phyloP scores from a whole-genome alignment of 2,797 vertebrate genomes.

The Aplochiton taeniatus region DNA sequence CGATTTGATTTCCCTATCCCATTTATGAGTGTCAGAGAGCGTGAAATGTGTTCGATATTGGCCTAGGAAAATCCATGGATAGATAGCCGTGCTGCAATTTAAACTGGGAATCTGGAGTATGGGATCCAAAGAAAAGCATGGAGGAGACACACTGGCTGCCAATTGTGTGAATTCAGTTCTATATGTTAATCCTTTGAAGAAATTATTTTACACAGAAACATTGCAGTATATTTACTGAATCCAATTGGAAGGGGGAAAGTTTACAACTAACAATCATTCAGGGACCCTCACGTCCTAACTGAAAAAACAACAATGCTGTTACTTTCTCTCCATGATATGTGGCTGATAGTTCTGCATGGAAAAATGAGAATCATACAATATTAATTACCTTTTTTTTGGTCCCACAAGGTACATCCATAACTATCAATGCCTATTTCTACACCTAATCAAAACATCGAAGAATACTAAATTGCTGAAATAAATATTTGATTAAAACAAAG shows the following conservation, averaged over 20 bases:
- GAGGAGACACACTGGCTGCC: neutral
- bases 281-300: neutral
- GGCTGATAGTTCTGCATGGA: neutral
- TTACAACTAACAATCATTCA: too few species aligned
- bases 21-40: constrained; percentile 5
- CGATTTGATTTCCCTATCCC: neutral
- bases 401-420: too few species aligned
- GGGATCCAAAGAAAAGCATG: neutral
- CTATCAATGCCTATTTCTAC: too few species aligned
- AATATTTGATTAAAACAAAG: too few species aligned
- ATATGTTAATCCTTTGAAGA: too few species aligned
- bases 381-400: too few species aligned
- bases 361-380: too few species aligned
- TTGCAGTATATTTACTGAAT: too few species aligned
- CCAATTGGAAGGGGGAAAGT: too few species aligned
- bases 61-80: constrained; percentile 1
- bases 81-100: neutral
- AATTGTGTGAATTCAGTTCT: neutral
- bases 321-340: constrained; percentile 24
- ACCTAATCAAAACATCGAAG: too few species aligned
- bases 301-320: constrained; percentile 7
- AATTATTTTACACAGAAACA: too few species aligned
- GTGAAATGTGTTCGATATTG: constrained; percentile 11
- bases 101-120: neutral
- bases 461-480: too few species aligned